Conservation (phyloP, 2,797 vertebrate genomes). For the Chromis chromis region DNA sequence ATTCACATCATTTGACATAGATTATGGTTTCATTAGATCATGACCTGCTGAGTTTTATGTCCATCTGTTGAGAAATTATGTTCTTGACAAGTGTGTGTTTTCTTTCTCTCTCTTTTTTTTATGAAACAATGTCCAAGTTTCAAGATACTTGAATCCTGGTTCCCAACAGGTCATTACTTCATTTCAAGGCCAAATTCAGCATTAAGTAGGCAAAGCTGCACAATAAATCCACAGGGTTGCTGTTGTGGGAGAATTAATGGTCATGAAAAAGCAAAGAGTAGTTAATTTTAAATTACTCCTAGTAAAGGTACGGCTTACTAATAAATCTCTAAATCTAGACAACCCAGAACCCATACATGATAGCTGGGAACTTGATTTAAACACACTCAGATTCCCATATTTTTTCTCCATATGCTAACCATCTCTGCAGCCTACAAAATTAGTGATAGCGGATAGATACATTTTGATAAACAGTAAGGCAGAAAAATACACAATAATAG, state of each 20-base stretch:
- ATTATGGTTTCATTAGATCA: conserved; percentile 48
- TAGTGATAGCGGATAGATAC: neutral
- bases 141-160: conserved; percentile 11
- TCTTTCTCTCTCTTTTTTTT: neutral
- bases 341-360: neutral
- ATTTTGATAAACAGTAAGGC: neutral
- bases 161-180: conserved; percentile 14
- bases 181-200: conserved; percentile 20
- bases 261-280: neutral
- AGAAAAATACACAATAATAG: neutral
- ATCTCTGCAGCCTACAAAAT: neutral
- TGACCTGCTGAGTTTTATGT: conserved; percentile 38
- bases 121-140: conserved; percentile 15
- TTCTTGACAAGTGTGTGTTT: conserved; percentile 1
- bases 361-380: neutral
- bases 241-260: neutral
- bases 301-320: neutral
- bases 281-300: conserved; percentile 3
- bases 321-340: conserved; percentile 28
- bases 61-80: conserved; percentile 40
- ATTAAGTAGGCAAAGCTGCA: conserved; percentile 19
- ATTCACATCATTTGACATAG: conserved; percentile 30
- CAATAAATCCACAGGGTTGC: conserved; percentile 17
- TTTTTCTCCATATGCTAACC: neutral
- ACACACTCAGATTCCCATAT: neutral